Evolutionary conservation across 1,140 invertebrate genomes (phyloP), one percentile per base, ranked within the genome.

Genomic region (Leptestheria dahalacensis): DNA sequence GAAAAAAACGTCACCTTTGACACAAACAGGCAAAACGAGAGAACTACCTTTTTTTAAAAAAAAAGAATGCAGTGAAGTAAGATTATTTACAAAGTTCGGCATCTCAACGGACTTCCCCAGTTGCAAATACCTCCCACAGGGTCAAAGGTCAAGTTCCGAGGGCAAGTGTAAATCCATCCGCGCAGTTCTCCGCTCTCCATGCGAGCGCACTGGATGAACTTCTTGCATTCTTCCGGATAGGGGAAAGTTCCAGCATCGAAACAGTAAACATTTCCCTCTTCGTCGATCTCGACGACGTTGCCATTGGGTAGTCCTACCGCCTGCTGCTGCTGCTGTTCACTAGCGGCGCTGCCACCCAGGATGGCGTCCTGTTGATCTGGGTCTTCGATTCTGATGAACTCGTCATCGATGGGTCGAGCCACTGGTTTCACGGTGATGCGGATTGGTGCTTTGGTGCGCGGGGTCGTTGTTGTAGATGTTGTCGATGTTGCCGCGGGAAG

Each of bases 91-190:
- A 41, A 41, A 41, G 33, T 41, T 58, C 33, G 52, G 48, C 60
- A 61, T n/a, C 60, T 33, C 21, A 56, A 25, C 12, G 60, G 60
- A 46, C 41, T 58, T 12, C 60, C 60, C 86, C 86, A 91, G 69
- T 91, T 91, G 68, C 89, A 92, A 63, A 91, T 91, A 21, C 86
- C 87, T 18, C 88, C 88, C 3, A 90, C 80, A 0, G 86, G 86
- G 71, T 91, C 88, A 68, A 88, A 92, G 58, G 84, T 85, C 0
- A 91, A 72, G 24, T 82, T 83, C 59, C 82, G 81, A 0, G 88
- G 88, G 69, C 88, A 92, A 0, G 86, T 85, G 70, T 91, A 91
- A 62, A 88, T 86, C 79, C 86, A 91, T 1, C 86, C 87, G 0
- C 86, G 70, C 0, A 88, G n/a, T 48, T 28, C 33, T 28, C 63